Evolutionary conservation across 2,797 vertebrate species (phyloP), one percentile per base, ranked within the genome.

Genomic region (Serranus cabrilla): DNA sequence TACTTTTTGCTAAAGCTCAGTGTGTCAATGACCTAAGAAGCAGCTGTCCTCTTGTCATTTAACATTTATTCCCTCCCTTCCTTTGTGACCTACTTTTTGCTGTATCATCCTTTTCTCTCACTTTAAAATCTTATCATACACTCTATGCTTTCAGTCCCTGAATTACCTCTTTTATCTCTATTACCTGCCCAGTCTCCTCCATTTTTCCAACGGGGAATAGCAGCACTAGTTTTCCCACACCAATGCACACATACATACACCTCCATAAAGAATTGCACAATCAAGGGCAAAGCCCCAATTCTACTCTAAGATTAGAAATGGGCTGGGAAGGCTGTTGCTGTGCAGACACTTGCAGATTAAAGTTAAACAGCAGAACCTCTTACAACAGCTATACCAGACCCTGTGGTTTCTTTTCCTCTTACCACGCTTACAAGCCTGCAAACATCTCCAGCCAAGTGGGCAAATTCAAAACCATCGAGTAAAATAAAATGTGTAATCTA

Each of bases 41-140:
- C 85, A 89, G 72, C 84, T 91, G 87, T 82, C 71, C 58, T 75
- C 61, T 62, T 70, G 63, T 83, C 76, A 83, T 81, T 58, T 71
- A 65, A 55, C 59, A 77, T 86, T 56, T 61, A 76, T 81, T 78
- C 68, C 67, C 68, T 45, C 56, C 21, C 65, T 65, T 83, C 73
- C 62, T 74, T 54, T 40, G 25, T 76, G 87, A 88, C 84, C 84
- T 76, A 87, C 18, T 85, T 89, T 34, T 76, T 43, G 67, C 27
- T 67, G 23, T 39, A 58, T 66, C 43, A 59, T 64, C 45, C 18
- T 64, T 61, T 68, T 43, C 39, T 67, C 49, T 68, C 11, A 50
- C 67, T 68, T 78, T 58, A 50, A 76, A 78, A 34, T 82, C 60
- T 40, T 46, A 72, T 70, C 21, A 55, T 7, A 49, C 39, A 47